These are phyloP conservation scores for Sphaeramia orbicularis DNA, from an alignment of 2,797 vertebrate species.

Conservation along the genomic window DNA sequence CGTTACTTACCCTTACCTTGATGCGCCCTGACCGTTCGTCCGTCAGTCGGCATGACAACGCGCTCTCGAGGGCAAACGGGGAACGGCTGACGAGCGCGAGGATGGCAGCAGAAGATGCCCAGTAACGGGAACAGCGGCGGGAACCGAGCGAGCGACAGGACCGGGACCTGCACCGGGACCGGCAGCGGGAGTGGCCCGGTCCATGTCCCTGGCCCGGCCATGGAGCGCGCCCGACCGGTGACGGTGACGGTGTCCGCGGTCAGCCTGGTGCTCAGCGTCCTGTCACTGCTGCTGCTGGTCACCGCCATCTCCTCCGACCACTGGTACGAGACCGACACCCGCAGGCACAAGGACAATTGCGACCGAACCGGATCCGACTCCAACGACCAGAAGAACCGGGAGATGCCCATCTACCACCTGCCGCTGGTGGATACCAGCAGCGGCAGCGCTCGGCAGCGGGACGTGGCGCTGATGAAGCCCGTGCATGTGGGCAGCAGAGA, in stretches of 20 bases:
- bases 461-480: constrained; percentile 83
- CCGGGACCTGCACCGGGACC: constrained; percentile 17
- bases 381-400: constrained; percentile 89
- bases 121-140: constrained; percentile 54
- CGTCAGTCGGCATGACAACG: constrained; percentile 72
- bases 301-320: constrained; percentile 89
- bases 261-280: constrained; percentile 86
- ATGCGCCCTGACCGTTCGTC: constrained; percentile 27
- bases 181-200: constrained; percentile 34
- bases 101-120: constrained; percentile 67
- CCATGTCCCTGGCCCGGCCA: constrained; percentile 71
- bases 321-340: constrained; percentile 91
- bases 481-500: constrained; percentile 85
- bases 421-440: constrained; percentile 86
- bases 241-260: constrained; percentile 85
- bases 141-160: not conserved
- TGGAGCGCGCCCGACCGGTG: constrained; percentile 84
- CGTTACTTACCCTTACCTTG: constrained; percentile 25
- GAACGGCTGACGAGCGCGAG: constrained; percentile 50
- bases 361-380: constrained; percentile 86
- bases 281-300: constrained; percentile 88
- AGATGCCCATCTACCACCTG: constrained; percentile 90
- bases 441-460: constrained; percentile 70
- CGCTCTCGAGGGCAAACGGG: constrained; percentile 55
- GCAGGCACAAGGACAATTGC: constrained; percentile 89